Evolutionary conservation across 2,113 vertebrate species (phyloP).

Genomic region (Helogale parvula): DNA sequence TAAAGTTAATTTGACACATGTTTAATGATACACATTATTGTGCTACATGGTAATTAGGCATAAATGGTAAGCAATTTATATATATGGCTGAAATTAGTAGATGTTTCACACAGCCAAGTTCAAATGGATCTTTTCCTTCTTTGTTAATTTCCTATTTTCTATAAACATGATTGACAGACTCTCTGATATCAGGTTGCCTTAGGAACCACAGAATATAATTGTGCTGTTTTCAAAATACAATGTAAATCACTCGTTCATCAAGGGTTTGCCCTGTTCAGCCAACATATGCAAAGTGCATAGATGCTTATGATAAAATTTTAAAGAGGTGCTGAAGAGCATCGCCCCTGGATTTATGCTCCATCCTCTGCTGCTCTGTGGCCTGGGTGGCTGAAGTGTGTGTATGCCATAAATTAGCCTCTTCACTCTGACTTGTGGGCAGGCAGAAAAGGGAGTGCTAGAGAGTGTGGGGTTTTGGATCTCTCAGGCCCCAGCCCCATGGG

Average conservation of each 20-base stretch:
- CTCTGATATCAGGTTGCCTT: not conserved
- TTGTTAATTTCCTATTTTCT: slow-evolving; percentile 57
- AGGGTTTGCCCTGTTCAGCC: not conserved
- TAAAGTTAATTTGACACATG: slow-evolving; percentile 41
- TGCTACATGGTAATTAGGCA: slow-evolving; percentile 41
- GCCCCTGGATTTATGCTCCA: not conserved
- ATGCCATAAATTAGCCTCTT: not conserved
- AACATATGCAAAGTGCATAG: not conserved
- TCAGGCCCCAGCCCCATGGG: too few species aligned
- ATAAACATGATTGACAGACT: slow-evolving; percentile 17
- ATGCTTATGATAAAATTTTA: not conserved
- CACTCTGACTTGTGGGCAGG: not conserved
- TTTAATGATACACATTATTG: slow-evolving; percentile 59
- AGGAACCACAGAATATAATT: slow-evolving; percentile 46
- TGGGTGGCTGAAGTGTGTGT: not conserved
- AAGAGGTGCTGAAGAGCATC: not conserved
- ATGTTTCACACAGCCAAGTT: slow-evolving; percentile 27
- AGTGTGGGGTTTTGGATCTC: too few species aligned
- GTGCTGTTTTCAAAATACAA: slow-evolving; percentile 7
- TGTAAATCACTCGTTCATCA: not conserved
- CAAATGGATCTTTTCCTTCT: slow-evolving; percentile 54
- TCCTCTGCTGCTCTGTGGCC: not conserved
- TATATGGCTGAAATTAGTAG: slow-evolving; percentile 49
- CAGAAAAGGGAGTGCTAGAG: not conserved
- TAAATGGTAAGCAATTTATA: slow-evolving; percentile 60